A percentile compares a stretch with the other conserved stretches of the same genome.
Conservation (phyloP, 2,113 vertebrate genomes). For the Dasyprocta punctata region DNA sequence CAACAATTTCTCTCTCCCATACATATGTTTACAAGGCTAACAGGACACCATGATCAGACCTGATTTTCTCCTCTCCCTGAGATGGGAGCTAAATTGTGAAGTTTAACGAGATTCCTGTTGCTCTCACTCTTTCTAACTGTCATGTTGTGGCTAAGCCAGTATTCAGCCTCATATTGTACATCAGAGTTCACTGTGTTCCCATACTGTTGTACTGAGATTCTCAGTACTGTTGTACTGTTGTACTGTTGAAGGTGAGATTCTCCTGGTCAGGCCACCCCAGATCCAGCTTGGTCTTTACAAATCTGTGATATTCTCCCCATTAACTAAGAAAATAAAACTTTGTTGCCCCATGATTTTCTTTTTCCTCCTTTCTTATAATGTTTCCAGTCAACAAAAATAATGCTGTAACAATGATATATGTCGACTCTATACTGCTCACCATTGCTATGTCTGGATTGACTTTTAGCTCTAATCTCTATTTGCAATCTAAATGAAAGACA, state of each 20-base stretch:
- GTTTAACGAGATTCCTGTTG: not conserved
- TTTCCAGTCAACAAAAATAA: slow-evolving; percentile 37
- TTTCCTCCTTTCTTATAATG: slow-evolving; percentile 35
- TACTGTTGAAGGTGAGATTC: not conserved
- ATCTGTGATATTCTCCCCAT: not conserved
- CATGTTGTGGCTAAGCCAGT: slow-evolving; percentile 24
- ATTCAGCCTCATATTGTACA: slow-evolving; percentile 9
- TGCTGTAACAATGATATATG: not conserved
- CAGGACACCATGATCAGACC: not conserved
- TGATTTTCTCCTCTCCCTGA: slow-evolving; percentile 21
- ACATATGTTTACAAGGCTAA: slow-evolving; percentile 49
- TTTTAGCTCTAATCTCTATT: not conserved
- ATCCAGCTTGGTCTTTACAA: not conserved
- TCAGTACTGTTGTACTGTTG: no score
- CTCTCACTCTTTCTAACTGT: slow-evolving; percentile 34
- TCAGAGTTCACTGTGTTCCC: slow-evolving; percentile 60
- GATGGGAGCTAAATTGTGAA: not conserved
- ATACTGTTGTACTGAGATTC: not conserved
- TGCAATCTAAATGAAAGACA: not conserved
- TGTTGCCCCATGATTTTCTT: not conserved
- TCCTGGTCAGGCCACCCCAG: not conserved
- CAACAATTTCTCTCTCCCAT: not conserved
- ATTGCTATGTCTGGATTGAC: not conserved
- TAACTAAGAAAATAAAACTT: not conserved
- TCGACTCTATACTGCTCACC: not conserved